A percentile compares a stretch with the other conserved stretches of the same genome.
phyloP scores from a whole-genome alignment of 2,797 vertebrate genomes.

The Etheostoma nigrum region DNA sequence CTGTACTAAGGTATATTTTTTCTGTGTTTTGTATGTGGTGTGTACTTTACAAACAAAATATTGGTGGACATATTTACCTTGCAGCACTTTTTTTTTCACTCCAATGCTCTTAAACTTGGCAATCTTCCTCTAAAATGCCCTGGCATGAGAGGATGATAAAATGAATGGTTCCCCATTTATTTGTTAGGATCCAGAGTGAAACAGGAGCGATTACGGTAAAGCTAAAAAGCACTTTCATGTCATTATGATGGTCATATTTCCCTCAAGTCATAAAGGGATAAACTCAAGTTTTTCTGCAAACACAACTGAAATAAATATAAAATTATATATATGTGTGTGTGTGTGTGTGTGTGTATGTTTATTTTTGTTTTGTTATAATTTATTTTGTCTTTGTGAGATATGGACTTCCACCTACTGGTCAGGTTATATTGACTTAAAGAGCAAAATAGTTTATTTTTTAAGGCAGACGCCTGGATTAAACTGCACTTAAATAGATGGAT shows the following conservation, averaged over 20 bases:
- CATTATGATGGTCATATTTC: slow-evolving; percentile 83
- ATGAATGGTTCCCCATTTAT: slow-evolving; percentile 59
- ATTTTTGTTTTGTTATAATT: not conserved
- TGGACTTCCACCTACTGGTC: slow-evolving; percentile 6
- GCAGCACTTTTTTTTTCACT: slow-evolving; percentile 62
- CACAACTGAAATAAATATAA: slow-evolving; percentile 11
- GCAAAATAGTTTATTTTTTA: not conserved
- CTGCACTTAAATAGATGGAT: slow-evolving; percentile 11
- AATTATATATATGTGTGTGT: not conserved
- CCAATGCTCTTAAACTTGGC: slow-evolving; percentile 57
- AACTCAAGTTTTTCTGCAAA: slow-evolving; percentile 6
- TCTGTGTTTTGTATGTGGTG: slow-evolving; percentile 49
- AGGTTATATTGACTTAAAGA: slow-evolving; percentile 15
- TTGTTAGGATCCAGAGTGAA: slow-evolving; percentile 48
- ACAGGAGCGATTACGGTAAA: slow-evolving; percentile 39
- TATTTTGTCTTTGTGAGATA: slow-evolving; percentile 2
- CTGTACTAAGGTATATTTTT: slow-evolving; percentile 29
- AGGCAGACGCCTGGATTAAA: slow-evolving; percentile 13
- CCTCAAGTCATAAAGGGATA: slow-evolving; percentile 71
- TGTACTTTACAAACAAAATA: slow-evolving; percentile 41
- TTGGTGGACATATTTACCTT: slow-evolving; percentile 56
- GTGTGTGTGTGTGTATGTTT: not conserved
- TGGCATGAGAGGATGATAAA: slow-evolving; percentile 51
- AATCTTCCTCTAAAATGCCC: slow-evolving; percentile 58
- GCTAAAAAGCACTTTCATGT: slow-evolving; percentile 67